Evolutionary conservation across 2,113 vertebrate species (phyloP).

Genomic region (Pituophis catenifer): DNA sequence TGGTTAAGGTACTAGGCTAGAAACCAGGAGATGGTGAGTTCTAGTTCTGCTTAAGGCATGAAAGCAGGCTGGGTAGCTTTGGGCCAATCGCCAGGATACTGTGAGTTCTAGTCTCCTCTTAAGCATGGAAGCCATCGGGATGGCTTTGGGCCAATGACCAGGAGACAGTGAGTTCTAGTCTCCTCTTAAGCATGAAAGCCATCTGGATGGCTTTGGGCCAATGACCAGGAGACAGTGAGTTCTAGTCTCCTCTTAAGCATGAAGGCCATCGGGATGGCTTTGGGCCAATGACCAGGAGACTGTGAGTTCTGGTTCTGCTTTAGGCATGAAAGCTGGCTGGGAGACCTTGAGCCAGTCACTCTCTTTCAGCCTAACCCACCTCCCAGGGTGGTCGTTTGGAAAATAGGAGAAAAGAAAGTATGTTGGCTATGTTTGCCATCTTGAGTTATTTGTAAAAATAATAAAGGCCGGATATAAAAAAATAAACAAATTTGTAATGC

Average conservation of each 20-base stretch:
- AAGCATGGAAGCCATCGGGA: no score
- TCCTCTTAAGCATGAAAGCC: no score
- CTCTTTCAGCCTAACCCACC: not conserved
- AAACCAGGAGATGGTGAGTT: not conserved
- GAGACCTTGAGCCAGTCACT: not conserved
- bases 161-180: no score
- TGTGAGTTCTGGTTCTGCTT: not conserved
- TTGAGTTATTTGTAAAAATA: not conserved
- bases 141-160: no score
- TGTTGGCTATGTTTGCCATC: not conserved
- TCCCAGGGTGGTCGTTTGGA: not conserved
- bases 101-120: no score
- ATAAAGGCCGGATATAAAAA: not conserved
- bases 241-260: no score
- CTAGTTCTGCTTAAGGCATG: no score
- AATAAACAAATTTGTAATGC: not conserved
- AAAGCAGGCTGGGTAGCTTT: no score
- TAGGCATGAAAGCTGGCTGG: not conserved
- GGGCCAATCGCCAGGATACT: no score
- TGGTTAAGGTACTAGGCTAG: no score
- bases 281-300: not conserved
- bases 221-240: no score
- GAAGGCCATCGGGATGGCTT: not conserved
- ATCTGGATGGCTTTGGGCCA: no score
- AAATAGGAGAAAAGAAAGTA: not conserved